Evolutionary conservation across 2,113 vertebrate genomes (phyloP), one percentile per base, ranked within the genome.

Genomic region (Sturnus vulgaris): DNA sequence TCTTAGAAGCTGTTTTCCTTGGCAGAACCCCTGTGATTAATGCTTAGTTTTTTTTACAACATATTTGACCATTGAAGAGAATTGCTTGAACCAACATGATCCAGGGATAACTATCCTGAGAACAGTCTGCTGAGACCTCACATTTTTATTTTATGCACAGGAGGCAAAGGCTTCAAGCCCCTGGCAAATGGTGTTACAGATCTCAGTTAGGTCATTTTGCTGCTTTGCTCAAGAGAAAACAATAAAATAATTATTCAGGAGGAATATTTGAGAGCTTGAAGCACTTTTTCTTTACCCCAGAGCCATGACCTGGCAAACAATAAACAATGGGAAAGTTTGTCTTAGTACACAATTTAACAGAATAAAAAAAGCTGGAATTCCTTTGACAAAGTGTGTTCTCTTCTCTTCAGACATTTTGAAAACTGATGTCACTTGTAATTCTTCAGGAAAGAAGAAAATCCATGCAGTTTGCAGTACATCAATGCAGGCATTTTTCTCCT

Each of bases 361-460:
- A 92, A 92, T 81, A 88, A 71, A 88, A 88, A 90, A 92, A 84
- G 90, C 75, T 96, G 95, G 93, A 94, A 91, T 95, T 88, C 86
- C 97, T 97, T 97, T 96, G 95, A 88, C 90, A 92, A 82, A 97
- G 94, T 95, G 82, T 97, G 96, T 97, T 97, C 93, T 95, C 89
- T 96, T 97, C 93, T 95, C 95, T 94, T 97, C 86, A 96, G 95
- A 97, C 97, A 96, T 91, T 96, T 94, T 95, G 92, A 96, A 97
- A 97, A 96, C 90, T 98, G 97, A 98, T 98, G 98, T 98, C 97
- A 98, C 94, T 98, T 96, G 78, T 97, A 97, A 98, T 97, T 97
- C 97, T 95, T 95, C 47, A 77, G 75, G 39, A 87, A 91, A 95
- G 68, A 92, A 94, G 64, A 96, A 97, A 97, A 94, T 94, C 90